Evolutionary conservation across 1,140 invertebrate genomes (phyloP).

Genomic region (Orchestia grillus): DNA sequence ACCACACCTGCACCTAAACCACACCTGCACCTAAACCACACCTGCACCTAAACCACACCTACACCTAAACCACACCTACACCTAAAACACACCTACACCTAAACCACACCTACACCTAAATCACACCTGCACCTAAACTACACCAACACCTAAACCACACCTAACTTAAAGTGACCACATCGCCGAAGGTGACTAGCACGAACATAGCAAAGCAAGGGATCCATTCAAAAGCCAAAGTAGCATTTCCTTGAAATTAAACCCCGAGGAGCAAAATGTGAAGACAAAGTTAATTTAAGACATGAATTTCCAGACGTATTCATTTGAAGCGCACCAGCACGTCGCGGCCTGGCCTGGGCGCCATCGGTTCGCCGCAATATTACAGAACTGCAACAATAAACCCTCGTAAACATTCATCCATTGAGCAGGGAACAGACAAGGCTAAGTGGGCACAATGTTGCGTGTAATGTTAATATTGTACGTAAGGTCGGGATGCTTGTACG

Average conservation of each 20-base stretch:
- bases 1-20: too few species aligned
- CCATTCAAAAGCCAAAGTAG: not conserved
- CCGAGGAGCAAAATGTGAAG: not conserved
- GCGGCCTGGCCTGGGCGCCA: not conserved
- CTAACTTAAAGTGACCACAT: too few species aligned
- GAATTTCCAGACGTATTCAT: not conserved
- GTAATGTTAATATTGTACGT: slow-evolving; percentile 57
- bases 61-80: too few species aligned
- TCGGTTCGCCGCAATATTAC: not conserved
- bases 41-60: too few species aligned
- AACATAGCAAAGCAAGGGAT: not conserved
- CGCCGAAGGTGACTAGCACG: too few species aligned
- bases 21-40: too few species aligned
- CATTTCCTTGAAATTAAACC: not conserved
- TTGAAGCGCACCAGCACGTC: not conserved
- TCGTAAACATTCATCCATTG: slow-evolving; percentile 52
- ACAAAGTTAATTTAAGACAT: not conserved
- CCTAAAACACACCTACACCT: too few species aligned
- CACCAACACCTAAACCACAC: too few species aligned
- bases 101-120: too few species aligned
- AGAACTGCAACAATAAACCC: slow-evolving; percentile 30
- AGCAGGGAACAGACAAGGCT: slow-evolving; percentile 52
- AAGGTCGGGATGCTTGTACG: slow-evolving; percentile 23
- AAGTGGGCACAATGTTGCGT: slow-evolving; percentile 54
- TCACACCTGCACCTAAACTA: too few species aligned